Evolutionary conservation across 2,113 vertebrate species (phyloP), one percentile per base, ranked within the genome.

Genomic region (Bubalus kerabau): DNA sequence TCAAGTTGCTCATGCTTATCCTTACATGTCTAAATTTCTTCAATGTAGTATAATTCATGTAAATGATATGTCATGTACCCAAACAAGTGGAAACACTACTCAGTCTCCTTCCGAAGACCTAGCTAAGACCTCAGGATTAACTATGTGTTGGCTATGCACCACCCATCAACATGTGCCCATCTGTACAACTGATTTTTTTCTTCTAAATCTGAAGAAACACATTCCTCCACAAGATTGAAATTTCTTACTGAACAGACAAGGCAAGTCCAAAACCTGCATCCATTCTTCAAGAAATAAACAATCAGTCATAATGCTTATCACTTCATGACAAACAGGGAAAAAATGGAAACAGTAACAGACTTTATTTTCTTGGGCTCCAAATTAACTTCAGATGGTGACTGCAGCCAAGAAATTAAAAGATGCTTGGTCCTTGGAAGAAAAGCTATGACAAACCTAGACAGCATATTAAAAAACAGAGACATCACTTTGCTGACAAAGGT

Each of bases 251-350:
- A 91, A 46, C 21, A 46, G 48, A 82, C 23, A 82, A 32, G 57
- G 7, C 3, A 15, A 1, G 7, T 54, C 57, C 17, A 15, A 0
- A 28, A 5, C 4, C 0, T 67, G 23, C 0, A 46, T 23, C 21
- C 3, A 23, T 59, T 32, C 19, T 59, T 14, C 36, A 43, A 71
- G 52, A 93, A 80, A 67, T 71, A 67, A 46, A 16, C 50, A 43
- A 32, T 67, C 50, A 32, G 19, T 82, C 32, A 28, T 56, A 60
- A 92, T 62, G n/a, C 9, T 40, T 40, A 23, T 71, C 67, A 71
- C n/a, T 40, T 71, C 7, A 71, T 12, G n/a, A 36, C 19, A 36
- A 23, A 36, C 4, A 71, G n/a, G 19, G 67, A 23, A 23, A 40
- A 40, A 71, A 23, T 71, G 67, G 67, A 71, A 40, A 71, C n/a